phyloP scores from a whole-genome alignment of 2,888 invertebrate genomes.

The Gerris lacustris region DNA sequence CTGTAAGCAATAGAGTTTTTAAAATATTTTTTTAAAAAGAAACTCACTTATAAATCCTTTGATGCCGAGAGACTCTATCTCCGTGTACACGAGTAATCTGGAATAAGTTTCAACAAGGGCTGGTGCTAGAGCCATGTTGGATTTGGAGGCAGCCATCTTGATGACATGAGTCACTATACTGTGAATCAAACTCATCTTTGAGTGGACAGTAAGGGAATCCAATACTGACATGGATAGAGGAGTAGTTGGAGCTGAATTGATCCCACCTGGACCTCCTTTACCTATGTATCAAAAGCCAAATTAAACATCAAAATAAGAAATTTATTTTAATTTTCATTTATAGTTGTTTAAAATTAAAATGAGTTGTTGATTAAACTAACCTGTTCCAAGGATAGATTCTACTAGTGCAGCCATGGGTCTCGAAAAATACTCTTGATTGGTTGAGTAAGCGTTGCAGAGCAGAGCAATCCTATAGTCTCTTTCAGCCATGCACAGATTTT shows the following conservation, averaged over 20 bases:
- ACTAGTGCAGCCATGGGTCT: conserved; percentile 85
- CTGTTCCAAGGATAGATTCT: conserved; percentile 58
- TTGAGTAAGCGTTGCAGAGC: conserved; percentile 89
- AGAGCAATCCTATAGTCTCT: conserved; percentile 83
- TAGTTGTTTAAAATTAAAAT: too few relatives aligned
- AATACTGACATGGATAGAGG: conserved; percentile 85
- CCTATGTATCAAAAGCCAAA: conserved; percentile 10
- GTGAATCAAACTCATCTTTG: conserved; percentile 85
- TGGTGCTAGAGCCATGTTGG: conserved; percentile 71
- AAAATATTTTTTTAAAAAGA: too few relatives aligned
- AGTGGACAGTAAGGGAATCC: conserved; percentile 80
- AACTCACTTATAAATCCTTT: conserved; percentile 82
- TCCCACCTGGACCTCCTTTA: conserved; percentile 23
- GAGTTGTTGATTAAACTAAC: not conserved
- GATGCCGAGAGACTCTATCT: conserved; percentile 91
- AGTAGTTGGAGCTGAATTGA: conserved; percentile 54
- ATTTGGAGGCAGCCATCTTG: conserved; percentile 76
- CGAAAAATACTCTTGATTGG: conserved; percentile 80
- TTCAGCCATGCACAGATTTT: conserved; percentile 50
- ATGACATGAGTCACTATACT: conserved; percentile 80
- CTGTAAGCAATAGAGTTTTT: too few relatives aligned
- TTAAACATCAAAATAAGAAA: too few relatives aligned
- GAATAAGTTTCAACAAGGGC: conserved; percentile 92
- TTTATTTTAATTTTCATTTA: too few relatives aligned
- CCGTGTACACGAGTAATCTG: conserved; percentile 81